Evolutionary conservation across 2,113 vertebrate genomes (phyloP).

Genomic region (Hippoglossus stenolepis): DNA sequence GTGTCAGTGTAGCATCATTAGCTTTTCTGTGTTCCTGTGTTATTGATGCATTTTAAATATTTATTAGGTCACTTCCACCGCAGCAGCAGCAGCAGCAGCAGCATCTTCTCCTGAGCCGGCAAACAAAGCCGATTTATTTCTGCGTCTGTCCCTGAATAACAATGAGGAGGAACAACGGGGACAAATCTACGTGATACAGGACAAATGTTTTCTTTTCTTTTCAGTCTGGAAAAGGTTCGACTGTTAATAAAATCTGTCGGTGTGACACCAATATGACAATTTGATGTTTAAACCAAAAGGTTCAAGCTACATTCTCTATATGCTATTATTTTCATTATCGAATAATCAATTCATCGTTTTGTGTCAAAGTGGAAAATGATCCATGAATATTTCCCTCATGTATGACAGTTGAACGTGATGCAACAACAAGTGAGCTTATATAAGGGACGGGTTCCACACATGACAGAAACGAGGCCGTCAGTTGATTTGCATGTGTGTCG

Average conservation of each 20-base stretch:
- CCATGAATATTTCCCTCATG: background rate
- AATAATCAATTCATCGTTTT: background rate
- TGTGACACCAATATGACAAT: background rate
- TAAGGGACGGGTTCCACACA: background rate
- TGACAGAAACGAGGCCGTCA: background rate
- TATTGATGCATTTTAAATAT: conserved; percentile 76
- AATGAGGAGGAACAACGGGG: conserved; percentile 40
- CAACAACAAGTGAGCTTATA: background rate
- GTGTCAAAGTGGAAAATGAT: background rate
- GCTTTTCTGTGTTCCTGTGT: conserved; percentile 51
- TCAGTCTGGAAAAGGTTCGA: background rate
- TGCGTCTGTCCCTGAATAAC: conserved; percentile 49
- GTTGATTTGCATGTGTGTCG: background rate
- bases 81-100: background rate
- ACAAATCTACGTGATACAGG: conserved; percentile 10
- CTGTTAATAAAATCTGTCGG: too few species aligned
- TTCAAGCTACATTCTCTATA: background rate
- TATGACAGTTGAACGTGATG: too few species aligned
- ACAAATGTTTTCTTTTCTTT: background rate
- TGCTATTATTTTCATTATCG: background rate
- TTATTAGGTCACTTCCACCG: conserved; percentile 56
- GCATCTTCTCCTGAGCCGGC: conserved; percentile 20
- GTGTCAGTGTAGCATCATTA: conserved; percentile 66
- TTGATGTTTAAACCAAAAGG: background rate
- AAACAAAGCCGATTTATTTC: conserved; percentile 47